Evolutionary conservation across 2,113 vertebrate genomes (phyloP), one percentile per base, ranked within the genome.

Genomic region (Zapus hudsonius): DNA sequence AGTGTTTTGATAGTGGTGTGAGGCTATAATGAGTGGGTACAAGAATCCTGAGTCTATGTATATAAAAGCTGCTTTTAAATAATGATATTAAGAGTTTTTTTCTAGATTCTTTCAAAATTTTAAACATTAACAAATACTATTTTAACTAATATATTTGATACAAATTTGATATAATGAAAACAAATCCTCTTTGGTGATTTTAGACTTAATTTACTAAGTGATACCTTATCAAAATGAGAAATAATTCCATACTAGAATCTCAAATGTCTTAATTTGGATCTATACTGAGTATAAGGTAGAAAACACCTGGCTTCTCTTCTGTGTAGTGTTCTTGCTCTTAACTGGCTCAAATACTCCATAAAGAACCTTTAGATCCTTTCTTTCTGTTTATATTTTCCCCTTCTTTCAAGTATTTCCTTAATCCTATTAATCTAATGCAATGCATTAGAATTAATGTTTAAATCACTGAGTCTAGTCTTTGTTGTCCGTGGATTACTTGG

Each of bases 111-210:
- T 93, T 85, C 36, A 82, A 2, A 1, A 20, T 59, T 27, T 78
- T 17, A 82, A 84, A 80, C 3, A 63, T 36, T 67, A 84, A 29
- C 10, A 27, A 84, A 52, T 16, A 63, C 13, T 38, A 42, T 42
- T 84, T 95, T 89, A 80, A 74, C 25, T 57, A 25, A 15, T 44
- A 13, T 42, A 84, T 82, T 83, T 94, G 85, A 82, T 67, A 40
- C 27, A 73, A 8, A 93, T 87, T 85, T 93, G 66, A 23, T 31
- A 33, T 82, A 70, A 59, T 79, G 13, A 76, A 86, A 84, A 64
- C 42, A 44, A 25, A 82, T 57, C 5, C 6, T 16, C 64, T 47
- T 84, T 76, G 27, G 31, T 81, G 29, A 23, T 72, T 76, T 93
- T 69, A 3, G 8, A 61, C 13, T 83, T 84, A 79, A 87, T 80